Evolutionary conservation across 1,140 invertebrate species (phyloP).

Genomic region (Drosophila parvula): DNA sequence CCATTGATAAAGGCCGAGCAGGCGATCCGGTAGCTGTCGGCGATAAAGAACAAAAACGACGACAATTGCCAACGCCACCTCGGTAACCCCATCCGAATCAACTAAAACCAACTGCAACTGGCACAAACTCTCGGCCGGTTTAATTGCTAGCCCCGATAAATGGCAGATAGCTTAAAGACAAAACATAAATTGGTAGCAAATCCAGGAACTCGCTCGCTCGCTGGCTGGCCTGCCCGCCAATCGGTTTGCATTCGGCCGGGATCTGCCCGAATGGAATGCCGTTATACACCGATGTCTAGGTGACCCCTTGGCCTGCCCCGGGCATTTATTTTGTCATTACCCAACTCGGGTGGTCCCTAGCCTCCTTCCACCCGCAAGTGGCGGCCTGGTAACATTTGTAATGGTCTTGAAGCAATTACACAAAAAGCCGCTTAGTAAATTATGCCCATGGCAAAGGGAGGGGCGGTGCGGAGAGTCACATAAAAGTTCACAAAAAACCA

Average conservation of each 20-base stretch:
- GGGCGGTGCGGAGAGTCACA: slow-evolving; percentile 28
- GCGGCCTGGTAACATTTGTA: slow-evolving; percentile 35
- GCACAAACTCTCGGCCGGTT: slow-evolving; percentile 34
- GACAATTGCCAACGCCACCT: slow-evolving; percentile 50
- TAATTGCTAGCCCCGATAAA: slow-evolving; percentile 61
- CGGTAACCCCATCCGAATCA: slow-evolving; percentile 24
- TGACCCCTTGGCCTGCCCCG: slow-evolving; percentile 60
- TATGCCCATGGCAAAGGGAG: slow-evolving; percentile 43
- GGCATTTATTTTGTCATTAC: slow-evolving; percentile 76
- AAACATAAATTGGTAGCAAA: slow-evolving; percentile 58
- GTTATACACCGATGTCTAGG: slow-evolving; percentile 53
- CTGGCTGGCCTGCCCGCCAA: not conserved
- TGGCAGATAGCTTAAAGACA: slow-evolving; percentile 49
- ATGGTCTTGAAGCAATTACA: slow-evolving; percentile 62
- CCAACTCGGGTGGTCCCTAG: slow-evolving; percentile 60
- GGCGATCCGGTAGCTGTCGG: slow-evolving; percentile 50
- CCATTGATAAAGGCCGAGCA: slow-evolving; percentile 38
- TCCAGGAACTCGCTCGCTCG: slow-evolving; percentile 33
- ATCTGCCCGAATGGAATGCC: slow-evolving; percentile 30
- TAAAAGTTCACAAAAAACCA: slow-evolving; percentile 48
- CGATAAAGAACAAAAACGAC: slow-evolving; percentile 33
- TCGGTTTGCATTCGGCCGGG: slow-evolving; percentile 51
- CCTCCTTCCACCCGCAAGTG: slow-evolving; percentile 9
- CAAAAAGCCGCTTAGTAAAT: slow-evolving; percentile 75
- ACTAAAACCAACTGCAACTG: slow-evolving; percentile 14